Percentiles rank a stretch among this genome's conserved stretches.
phyloP scores from a whole-genome alignment of 53 echinoderm and acorn worm species.

The Crossaster papposus region DNA sequence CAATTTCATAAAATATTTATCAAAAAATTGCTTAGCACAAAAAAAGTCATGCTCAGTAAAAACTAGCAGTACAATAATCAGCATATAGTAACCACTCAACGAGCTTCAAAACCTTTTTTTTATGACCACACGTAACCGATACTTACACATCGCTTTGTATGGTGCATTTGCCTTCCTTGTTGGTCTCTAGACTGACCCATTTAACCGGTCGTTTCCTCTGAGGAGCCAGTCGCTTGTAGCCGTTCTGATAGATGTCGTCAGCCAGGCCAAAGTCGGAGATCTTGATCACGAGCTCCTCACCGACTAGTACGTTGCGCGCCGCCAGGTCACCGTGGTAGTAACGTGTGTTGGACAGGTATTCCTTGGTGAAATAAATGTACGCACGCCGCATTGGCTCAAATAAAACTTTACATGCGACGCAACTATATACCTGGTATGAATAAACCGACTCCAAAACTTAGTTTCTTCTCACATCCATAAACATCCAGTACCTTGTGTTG shows the following conservation, averaged over 20 bases:
- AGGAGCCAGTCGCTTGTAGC: constrained; percentile 91
- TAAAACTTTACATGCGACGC: too few species aligned
- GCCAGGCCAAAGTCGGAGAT: constrained; percentile 98
- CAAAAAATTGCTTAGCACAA: too few species aligned
- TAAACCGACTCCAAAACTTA: too few species aligned
- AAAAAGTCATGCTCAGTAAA: too few species aligned
- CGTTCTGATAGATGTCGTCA: constrained; percentile 93
- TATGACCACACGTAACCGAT: background rate
- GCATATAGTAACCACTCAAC: too few species aligned
- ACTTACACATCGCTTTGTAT: constrained; percentile 98
- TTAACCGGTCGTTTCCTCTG: constrained; percentile 87
- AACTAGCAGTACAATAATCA: too few species aligned
- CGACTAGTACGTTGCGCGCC: constrained; percentile 92
- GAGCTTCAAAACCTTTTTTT: too few species aligned
- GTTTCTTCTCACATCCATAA: too few species aligned
- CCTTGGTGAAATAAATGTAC: constrained; percentile 52
- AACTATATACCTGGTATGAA: too few species aligned
- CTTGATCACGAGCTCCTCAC: constrained; percentile 78
- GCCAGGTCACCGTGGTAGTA: constrained; percentile 97
- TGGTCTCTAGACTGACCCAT: constrained; percentile 98
- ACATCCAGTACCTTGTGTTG: too few species aligned
- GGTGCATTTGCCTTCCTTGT: constrained; percentile 87
- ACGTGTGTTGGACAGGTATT: constrained; percentile 87
- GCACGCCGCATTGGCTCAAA: background rate
- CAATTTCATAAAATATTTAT: too few species aligned